Evolutionary conservation across 2,888 invertebrate species (phyloP), one percentile per base, ranked within the genome.

Genomic region (Lepetodrilus schrolli): DNA sequence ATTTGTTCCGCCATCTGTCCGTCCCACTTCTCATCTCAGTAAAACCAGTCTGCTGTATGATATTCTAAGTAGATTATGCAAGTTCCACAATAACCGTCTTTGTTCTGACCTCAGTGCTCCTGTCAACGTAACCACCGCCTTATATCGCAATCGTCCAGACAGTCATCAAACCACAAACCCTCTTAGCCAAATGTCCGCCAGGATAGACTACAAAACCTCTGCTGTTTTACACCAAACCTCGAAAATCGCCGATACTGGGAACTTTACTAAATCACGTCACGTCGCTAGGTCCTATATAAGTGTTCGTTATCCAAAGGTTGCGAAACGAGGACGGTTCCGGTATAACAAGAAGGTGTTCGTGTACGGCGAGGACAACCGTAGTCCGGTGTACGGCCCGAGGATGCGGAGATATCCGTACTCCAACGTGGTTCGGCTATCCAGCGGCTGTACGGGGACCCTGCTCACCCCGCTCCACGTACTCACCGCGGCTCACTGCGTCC

Each of bases 401-500:
- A 80, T 83, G 75, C 74, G 85, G 26, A 80, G 83, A 51, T 87
- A 80, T 76, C 88, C 88, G 0, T 87, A 82, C 74, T 82, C 83
- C 43, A 88, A 88, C 75, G 82, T 87, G 10, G 88, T 87, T 4
- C 79, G 84, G 21, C 73, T 88, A 43, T 87, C 87, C 2, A 81
- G 85, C 48, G 88, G 88, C 0, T 88, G 88, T 72, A 87, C 87
- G 2, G 88, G 88, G 17, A 87, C 88, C 0, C 81, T 88, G 17
- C 76, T 88, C 0, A 84, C 88, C 5, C 82, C 84, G 2, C 66
- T 74, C 1, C 86, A 85, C 73, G 86, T 88, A n/a, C 78, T 88
- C 1, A 88, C 87, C 2, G 87, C 87, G n/a, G 88, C 87, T 2
- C 88, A 88, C 72, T 88, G 88, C 75, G 85, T 88, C 23, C 88